Evolutionary conservation across 2,888 invertebrate genomes (phyloP).

Genomic region (Autographa pulchrina): DNA sequence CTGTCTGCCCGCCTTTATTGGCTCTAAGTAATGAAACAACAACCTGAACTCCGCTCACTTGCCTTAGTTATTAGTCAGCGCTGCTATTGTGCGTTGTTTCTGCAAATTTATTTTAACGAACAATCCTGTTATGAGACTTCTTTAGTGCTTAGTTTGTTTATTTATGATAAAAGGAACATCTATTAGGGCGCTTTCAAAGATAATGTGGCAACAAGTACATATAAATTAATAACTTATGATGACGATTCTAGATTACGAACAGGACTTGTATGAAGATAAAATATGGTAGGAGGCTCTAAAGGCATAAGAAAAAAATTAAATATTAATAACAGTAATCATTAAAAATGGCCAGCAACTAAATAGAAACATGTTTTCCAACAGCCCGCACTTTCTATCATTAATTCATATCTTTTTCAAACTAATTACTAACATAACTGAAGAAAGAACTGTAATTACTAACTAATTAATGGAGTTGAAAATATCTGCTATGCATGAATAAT

Average conservation of each 20-base stretch:
- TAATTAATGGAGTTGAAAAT: slow-evolving; percentile 34
- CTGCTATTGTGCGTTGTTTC: neutral
- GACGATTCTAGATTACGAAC: no score
- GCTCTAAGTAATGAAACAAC: slow-evolving; percentile 4
- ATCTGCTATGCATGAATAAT: slow-evolving; percentile 27
- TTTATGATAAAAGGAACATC: no score
- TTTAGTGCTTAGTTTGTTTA: no score
- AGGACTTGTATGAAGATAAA: no score
- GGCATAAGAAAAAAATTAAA: no score
- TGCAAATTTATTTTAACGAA: neutral
- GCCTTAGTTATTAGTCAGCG: neutral
- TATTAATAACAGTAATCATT: no score
- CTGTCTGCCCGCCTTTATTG: slow-evolving; percentile 1
- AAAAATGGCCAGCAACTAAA: neutral
- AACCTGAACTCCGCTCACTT: neutral
- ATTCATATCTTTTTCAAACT: slow-evolving; percentile 7
- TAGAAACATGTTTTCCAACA: neutral
- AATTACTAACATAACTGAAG: slow-evolving; percentile 33
- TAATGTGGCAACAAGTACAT: no score
- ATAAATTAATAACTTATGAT: no score
- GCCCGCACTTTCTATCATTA: neutral
- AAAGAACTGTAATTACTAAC: slow-evolving; percentile 20
- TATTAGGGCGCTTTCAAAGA: no score
- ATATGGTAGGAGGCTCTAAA: no score
- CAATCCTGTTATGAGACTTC: neutral